Evolutionary conservation across 1,140 invertebrate genomes (phyloP), one percentile per base, ranked within the genome.

Genomic region (Leptonema lineaticorne): DNA sequence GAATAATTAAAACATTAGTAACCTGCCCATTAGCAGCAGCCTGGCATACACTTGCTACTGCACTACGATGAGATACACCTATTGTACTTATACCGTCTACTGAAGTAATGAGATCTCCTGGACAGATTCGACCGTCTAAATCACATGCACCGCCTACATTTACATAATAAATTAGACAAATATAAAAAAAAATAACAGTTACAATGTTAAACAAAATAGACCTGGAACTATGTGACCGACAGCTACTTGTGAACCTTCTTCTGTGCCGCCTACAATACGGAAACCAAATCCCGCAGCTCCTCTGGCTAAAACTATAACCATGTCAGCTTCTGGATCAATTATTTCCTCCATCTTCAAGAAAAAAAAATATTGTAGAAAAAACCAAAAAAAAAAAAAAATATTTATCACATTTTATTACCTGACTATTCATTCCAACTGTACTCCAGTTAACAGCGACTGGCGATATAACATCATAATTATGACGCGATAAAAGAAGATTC

Each of bases 261-360:
- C 97, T 0, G 94, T 96, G 28, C 97, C 97, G n/a, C 97, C 97
- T 28, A 99, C 93, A 77, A 99, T 97, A 72, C 97, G 85, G 84
- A 99, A 99, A 6, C 97, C 97, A 84, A 99, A 81, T 3, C 81
- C 81, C 0, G 79, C 78, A 0, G 74, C 74, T 1, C 78, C 79
- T 1, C 79, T 75, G 3, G 77, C 76, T 28, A 82, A 68, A 1
- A 76, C 73, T 37, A 82, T 79, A 48, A 80, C 59, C 48, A 82
- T 78, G 56, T 82, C 81, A 9, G 81, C 81, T 24, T 75, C 75
- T 0, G 79, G 79, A 69, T 82, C 81, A 14, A 71, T 63, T 2
- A 69, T 69, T 33, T 71, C 69, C 33, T 69, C 72, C 24, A 53
- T 66, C 71, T 69, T 60, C 18, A 26, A 57, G 8, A 57, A 6